Percentiles rank a stretch among this genome's conserved stretches.
Evolutionary conservation across 2,888 invertebrate species (phyloP).

Genomic region (Byasa hedistus): DNA sequence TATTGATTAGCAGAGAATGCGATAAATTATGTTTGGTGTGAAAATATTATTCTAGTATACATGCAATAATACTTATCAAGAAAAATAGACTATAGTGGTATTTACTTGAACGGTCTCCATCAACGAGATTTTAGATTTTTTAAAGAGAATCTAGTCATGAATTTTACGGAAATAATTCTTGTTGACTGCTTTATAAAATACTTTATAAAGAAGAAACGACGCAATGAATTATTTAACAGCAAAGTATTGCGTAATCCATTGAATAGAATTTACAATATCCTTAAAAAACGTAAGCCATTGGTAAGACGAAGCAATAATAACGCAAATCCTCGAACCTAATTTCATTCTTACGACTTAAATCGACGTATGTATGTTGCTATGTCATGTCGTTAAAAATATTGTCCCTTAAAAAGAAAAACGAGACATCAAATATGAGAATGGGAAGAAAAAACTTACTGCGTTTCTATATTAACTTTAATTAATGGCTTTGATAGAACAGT

Average conservation of each 20-base stretch:
- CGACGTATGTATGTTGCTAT: conserved; percentile 15
- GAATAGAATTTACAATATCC: conserved; percentile 13
- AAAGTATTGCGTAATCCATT: conserved; percentile 5
- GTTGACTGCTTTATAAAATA: not conserved
- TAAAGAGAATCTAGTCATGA: no score
- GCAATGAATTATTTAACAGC: not conserved
- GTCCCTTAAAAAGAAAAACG: not conserved
- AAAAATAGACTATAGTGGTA: not conserved
- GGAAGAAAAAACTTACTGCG: no score
- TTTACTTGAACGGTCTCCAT: not conserved
- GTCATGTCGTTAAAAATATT: not conserved
- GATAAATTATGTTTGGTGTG: no score
- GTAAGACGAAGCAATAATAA: conserved; percentile 23
- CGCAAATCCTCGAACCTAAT: conserved; percentile 22
- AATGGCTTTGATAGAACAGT: no score
- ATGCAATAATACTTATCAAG: no score
- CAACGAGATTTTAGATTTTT: no score
- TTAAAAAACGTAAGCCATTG: conserved; percentile 23
- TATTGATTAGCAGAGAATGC: no score
- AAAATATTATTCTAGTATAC: no score
- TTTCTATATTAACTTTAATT: no score
- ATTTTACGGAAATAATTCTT: no score
- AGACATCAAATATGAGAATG: no score
- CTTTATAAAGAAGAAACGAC: not conserved
- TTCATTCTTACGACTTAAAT: conserved; percentile 17